phyloP scores from a whole-genome alignment of 2,797 vertebrate genomes.

The Scomberomorus guttatus region DNA sequence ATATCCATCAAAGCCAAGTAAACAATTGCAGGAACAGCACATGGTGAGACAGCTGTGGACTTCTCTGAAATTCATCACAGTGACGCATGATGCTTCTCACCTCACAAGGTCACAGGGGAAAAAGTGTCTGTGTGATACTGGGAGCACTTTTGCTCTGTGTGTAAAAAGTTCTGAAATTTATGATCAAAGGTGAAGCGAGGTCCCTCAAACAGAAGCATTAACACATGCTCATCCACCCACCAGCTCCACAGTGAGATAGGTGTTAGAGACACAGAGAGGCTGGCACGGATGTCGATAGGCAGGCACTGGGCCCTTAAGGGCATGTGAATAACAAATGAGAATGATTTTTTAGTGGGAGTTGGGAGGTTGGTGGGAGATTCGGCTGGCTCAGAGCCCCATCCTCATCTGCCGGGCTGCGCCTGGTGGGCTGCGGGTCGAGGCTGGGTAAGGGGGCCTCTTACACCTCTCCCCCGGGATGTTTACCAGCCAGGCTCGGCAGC shows the following conservation, averaged over 20 bases:
- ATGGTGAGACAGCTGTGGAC: conserved; percentile 33
- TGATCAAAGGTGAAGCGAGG: conserved; percentile 49
- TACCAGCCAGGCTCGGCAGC: conserved; percentile 53
- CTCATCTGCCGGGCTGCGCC: conserved; percentile 44
- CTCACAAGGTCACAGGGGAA: conserved; percentile 22
- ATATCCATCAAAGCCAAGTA: conserved; percentile 47
- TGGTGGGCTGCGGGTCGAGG: conserved; percentile 58
- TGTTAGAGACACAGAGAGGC: conserved; percentile 36
- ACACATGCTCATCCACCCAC: conserved; percentile 53
- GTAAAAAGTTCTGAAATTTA: conserved; percentile 30
- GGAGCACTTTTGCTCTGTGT: conserved; percentile 22
- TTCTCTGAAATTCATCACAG: conserved; percentile 8
- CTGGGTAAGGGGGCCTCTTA: conserved; percentile 54
- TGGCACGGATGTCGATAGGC: conserved; percentile 31
- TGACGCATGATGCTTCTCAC: conserved; percentile 29
- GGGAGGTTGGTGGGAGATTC: conserved; percentile 48
- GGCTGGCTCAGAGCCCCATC: conserved; percentile 35
- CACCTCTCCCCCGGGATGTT: conserved; percentile 54
- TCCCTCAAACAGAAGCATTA: conserved; percentile 43
- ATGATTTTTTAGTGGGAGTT: conserved; percentile 56
- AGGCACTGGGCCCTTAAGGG: conserved; percentile 40
- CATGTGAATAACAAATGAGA: conserved; percentile 65
- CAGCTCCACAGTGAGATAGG: conserved; percentile 38
- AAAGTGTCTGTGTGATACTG: conserved; percentile 5
- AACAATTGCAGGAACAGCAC: conserved; percentile 48